Base-by-base conservation (phyloP, 2,113 vertebrate genomes). In the Corythoichthys haematopterus region DNA sequence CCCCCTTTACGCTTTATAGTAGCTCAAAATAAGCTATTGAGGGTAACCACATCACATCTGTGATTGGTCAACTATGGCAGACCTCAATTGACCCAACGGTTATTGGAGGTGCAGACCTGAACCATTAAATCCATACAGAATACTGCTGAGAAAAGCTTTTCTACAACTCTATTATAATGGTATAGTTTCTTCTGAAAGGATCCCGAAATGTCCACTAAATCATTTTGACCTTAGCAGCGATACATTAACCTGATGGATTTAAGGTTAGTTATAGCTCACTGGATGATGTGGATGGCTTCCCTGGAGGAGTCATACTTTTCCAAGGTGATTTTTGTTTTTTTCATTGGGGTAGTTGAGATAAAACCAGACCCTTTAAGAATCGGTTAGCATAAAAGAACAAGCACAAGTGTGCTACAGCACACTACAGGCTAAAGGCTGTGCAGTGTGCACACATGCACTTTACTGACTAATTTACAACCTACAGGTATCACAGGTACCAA, bases 181-280 rank as follows among this genome's bases (percentile, higher is more conserved):
- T 14, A 55, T 37, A 43, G 35, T 46, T 72, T 33, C 4, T 72
- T 28, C 58, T 57, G 35, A 66, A 15, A 53, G 12, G 35, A 66
- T 65, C 10, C 53, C 64, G 15, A 62, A 68, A 52, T 46, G 16
- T 47, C 13, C 62, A 28, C 61, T 33, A 60, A 72, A 61, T 69
- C 43, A 65, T 47, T 36, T 20, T 47, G 36, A 66, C 40, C 36
- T 20, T n/a, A 37, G 43, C 52, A 37, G 43, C 28, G 65, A n/a
- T 47, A 51, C 11, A 10, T 50, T 71, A 14, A 33, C 20, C 38
- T 60, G n/a, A 64, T 68, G 52, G 0, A 67, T 82, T 70, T 59
- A 11, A 10, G 35, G 33, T 66, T 72, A 48, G 43, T 75, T 55
- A 2, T 48, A 28, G 43, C 62, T 76, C 20, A 57, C 9, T 11